Evolutionary conservation across 2,113 vertebrate genomes (phyloP).

Genomic region (Channa maculata): DNA sequence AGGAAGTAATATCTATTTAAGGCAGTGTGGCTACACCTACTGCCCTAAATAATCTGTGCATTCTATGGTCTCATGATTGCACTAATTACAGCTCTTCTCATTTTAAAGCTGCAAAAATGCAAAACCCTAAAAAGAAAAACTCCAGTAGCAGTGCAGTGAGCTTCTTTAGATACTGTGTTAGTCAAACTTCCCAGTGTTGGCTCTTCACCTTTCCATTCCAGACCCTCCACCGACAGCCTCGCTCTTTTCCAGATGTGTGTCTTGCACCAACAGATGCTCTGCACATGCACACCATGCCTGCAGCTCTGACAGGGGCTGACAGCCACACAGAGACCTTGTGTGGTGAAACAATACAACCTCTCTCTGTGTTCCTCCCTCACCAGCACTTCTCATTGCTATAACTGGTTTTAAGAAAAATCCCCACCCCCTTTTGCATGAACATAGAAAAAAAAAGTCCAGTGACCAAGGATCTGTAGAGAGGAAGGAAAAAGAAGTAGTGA

Average conservation of each 20-base stretch:
- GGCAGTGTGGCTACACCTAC: neutral
- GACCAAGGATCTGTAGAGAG: conserved; percentile 39
- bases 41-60: conserved; percentile 2
- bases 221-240: conserved; percentile 40
- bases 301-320: conserved; percentile 61
- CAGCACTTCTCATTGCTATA: conserved; percentile 41
- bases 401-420: conserved; percentile 53
- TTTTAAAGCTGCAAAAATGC: neutral
- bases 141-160: neutral
- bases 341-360: conserved; percentile 66
- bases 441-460: conserved; percentile 38
- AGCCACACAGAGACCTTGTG: conserved; percentile 68
- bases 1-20: conserved; percentile 20
- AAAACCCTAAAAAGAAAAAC: neutral
- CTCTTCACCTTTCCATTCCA: conserved; percentile 32
- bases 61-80: conserved; percentile 31
- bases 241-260: conserved; percentile 77
- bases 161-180: neutral
- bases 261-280: conserved; percentile 67
- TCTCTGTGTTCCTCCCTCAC: conserved; percentile 60
- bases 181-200: conserved; percentile 18
- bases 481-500: conserved; percentile 64
- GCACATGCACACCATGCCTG: conserved; percentile 72
- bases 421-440: neutral
- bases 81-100: neutral